Evolutionary conservation across 2,888 invertebrate genomes (phyloP), one percentile per base, ranked within the genome.

Genomic region (Sarcophaga subvicina): DNA sequence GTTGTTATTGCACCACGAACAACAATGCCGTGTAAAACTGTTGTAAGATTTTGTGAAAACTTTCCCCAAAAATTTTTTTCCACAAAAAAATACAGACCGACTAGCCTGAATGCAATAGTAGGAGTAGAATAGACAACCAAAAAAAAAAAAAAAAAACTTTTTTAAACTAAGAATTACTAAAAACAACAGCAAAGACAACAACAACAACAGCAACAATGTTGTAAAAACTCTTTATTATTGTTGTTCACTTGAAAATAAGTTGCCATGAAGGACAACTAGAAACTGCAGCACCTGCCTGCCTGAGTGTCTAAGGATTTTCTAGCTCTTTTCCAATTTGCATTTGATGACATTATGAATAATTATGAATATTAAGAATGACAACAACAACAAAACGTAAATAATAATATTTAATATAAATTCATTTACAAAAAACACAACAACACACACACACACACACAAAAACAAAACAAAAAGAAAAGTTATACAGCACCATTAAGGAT

Each of bases 1-100:
- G 76, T 64, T 63, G 6, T 37, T 37, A 10, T 37, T 37, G 8
- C 0, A 37, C 5, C 37, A 37, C 27, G 10, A 60, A 71, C 20
- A 79, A 82, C 76, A 67, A 64, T 72, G 72, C 37, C 49, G 72
- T 80, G 67, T 71, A 71, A 83, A 37, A 62, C 80, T 60, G 76
- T 77, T 80, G 54, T 17, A 49, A 71, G 66, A 76, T 49, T 71
- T 79, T 49, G 11, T 14, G 76, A 80, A 77, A 47, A 49, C 78
- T 76, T 80, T 3, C 22, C 1, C 14, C 22, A n/a, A 70, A 54
- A 54, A n/a, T 60, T 75, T 60, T 60, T 75, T 71, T 27, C 37
- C 69, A 76, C 37, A 75, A 67, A 20, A 67, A 37, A 20, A 45
- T 67, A 8, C 8, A 37, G 2, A 62, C 11, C 37, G 0, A 5